Percentiles rank a stretch among this genome's conserved stretches.
phyloP scores from a whole-genome alignment of 1,140 invertebrate genomes.

The Leptopilina clavipes region DNA sequence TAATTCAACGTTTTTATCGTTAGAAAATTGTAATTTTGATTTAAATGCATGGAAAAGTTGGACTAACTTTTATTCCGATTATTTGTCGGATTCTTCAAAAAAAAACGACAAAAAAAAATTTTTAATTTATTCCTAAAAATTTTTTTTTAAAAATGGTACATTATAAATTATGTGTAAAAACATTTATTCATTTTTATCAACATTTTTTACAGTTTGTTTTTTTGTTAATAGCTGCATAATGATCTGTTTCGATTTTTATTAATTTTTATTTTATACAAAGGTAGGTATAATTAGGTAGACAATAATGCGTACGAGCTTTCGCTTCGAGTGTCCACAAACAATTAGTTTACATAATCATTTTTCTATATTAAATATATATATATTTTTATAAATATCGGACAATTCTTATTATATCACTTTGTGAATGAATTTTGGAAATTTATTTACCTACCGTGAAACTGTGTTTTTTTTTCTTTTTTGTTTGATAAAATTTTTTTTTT shows the following conservation, averaged over 20 bases:
- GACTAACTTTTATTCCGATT: too few species aligned
- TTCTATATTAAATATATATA: constrained; percentile 45
- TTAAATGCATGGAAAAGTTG: too few species aligned
- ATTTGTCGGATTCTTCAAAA: too few species aligned
- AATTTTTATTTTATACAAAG: constrained; percentile 68
- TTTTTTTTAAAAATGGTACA: background rate
- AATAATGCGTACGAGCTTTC: constrained; percentile 50
- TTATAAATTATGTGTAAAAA: constrained; percentile 62
- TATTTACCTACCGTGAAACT: constrained; percentile 40
- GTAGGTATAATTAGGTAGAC: constrained; percentile 58
- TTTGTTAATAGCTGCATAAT: constrained; percentile 65
- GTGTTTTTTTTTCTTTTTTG: background rate
- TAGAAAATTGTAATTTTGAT: too few species aligned
- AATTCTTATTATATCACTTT: constrained; percentile 48
- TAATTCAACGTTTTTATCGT: too few species aligned
- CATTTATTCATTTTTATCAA: constrained; percentile 70
- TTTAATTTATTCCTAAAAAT: too few species aligned
- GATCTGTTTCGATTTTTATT: constrained; percentile 56
- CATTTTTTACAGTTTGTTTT: constrained; percentile 71
- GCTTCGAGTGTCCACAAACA: constrained; percentile 25
- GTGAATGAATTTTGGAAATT: constrained; percentile 48
- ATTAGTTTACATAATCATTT: constrained; percentile 33
- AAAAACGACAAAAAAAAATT: too few species aligned
- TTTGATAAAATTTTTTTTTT: constrained; percentile 36
- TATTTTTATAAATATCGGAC: constrained; percentile 58